These are phyloP conservation scores for Cheilosia vernalis DNA, from an alignment of 2,888 invertebrate genomes.

Conservation along the genomic window DNA sequence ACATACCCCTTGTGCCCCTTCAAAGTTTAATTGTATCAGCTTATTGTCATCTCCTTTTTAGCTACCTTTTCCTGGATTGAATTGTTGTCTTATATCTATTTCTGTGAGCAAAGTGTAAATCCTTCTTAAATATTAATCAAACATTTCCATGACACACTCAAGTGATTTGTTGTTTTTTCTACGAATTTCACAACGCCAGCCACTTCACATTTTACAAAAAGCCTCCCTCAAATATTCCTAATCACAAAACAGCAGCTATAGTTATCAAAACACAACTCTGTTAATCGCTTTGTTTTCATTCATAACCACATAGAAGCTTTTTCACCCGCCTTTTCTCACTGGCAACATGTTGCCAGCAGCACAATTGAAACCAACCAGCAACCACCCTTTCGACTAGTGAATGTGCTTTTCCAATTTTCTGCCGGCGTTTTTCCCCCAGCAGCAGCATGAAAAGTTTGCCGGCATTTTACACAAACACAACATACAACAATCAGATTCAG, in stretches of 20 bases:
- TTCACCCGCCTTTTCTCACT: neutral
- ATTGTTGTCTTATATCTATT: too few relatives aligned
- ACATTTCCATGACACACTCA: too few relatives aligned
- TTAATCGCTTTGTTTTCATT: slow-evolving; percentile 58
- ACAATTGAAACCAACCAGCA: neutral
- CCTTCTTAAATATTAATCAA: too few relatives aligned
- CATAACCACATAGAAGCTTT: slow-evolving; percentile 61
- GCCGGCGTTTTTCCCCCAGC: slow-evolving; percentile 51
- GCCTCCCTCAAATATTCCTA: neutral
- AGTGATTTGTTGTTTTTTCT: too few relatives aligned
- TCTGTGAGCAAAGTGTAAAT: too few relatives aligned
- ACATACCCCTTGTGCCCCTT: too few relatives aligned
- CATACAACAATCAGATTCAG: slow-evolving; percentile 32
- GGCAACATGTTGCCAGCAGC: slow-evolving; percentile 64
- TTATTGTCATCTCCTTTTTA: too few relatives aligned
- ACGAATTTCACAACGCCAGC: neutral
- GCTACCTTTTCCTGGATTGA: too few relatives aligned
- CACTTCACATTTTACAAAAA: neutral
- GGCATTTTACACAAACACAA: slow-evolving; percentile 36
- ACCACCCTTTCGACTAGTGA: neutral
- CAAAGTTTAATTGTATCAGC: too few relatives aligned
- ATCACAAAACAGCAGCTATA: slow-evolving; percentile 33
- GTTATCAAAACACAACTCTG: neutral
- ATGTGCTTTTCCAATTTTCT: slow-evolving; percentile 29
- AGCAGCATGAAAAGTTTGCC: slow-evolving; percentile 53